Percentiles rank a stretch among this genome's conserved stretches.
Conservation (phyloP, 2,797 vertebrate genomes). For the Chelon labrosus region DNA sequence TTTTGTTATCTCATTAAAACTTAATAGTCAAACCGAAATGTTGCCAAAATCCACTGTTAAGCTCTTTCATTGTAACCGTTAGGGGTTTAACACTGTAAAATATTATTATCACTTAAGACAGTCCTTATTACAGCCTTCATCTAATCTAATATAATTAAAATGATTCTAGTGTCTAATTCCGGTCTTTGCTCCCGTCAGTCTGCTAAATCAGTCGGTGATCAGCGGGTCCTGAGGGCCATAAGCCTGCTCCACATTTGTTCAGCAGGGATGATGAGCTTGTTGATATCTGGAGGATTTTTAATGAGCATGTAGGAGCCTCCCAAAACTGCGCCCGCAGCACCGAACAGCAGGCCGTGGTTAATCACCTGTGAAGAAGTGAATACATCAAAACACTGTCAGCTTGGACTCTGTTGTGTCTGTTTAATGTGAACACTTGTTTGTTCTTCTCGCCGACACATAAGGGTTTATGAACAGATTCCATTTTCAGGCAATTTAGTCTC, state of each 20-base stretch:
- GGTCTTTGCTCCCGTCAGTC: conserved; percentile 8
- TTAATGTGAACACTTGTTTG: not conserved
- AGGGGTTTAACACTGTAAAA: not conserved
- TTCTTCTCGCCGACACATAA: not conserved
- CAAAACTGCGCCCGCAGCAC: conserved; percentile 72
- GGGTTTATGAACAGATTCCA: not conserved
- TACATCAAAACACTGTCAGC: not conserved
- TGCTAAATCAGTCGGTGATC: conserved; percentile 18
- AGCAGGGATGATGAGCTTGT: conserved; percentile 47
- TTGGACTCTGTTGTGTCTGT: not conserved
- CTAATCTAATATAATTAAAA: conserved; percentile 30
- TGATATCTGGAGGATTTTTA: conserved; percentile 64
- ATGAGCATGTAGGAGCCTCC: conserved; percentile 82
- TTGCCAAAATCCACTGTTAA: not conserved
- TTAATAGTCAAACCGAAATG: conserved; percentile 4
- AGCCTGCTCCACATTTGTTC: conserved; percentile 81
- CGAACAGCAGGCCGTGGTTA: conserved; percentile 82
- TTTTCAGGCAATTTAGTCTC: not conserved
- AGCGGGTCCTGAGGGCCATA: conserved; percentile 60
- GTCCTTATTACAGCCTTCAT: conserved; percentile 10
- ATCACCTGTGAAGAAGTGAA: conserved; percentile 84
- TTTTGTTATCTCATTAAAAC: not conserved
- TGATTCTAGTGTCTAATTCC: conserved; percentile 10
- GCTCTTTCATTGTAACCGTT: not conserved
- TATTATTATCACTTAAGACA: conserved; percentile 7